phyloP scores from a whole-genome alignment of 2,797 vertebrate species.

The Sebastes oblongus region DNA sequence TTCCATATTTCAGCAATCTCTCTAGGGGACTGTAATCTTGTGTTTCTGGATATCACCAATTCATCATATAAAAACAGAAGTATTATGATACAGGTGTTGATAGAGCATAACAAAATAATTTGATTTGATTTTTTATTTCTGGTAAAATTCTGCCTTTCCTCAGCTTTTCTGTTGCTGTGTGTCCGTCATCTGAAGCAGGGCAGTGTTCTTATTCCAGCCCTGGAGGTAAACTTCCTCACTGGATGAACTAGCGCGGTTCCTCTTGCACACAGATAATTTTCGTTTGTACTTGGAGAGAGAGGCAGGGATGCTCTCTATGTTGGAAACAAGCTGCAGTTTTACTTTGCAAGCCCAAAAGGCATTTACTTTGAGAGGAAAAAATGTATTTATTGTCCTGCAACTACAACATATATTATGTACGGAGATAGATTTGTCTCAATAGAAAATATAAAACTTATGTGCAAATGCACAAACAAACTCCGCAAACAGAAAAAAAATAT shows the following conservation, averaged over 20 bases:
- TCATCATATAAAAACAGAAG: background rate
- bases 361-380: background rate
- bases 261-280: conserved; percentile 17
- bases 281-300: background rate
- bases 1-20: conserved; percentile 26
- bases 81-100: background rate
- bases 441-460: too few relatives aligned
- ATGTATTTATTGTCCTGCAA: background rate
- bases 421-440: background rate
- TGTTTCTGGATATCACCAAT: background rate
- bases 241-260: conserved; percentile 16
- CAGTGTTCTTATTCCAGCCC: conserved; percentile 1
- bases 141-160: background rate
- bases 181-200: background rate
- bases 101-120: background rate
- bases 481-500: too few relatives aligned
- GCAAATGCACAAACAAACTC: too few relatives aligned
- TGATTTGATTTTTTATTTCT: background rate
- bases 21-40: background rate
- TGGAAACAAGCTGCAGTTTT: conserved; percentile 16
- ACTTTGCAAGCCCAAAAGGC: background rate
- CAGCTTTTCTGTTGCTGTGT: background rate
- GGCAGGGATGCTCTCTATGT: background rate
- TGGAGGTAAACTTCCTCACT: conserved; percentile 2
- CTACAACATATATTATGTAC: background rate